Percentiles rank a stretch among this genome's conserved stretches.
Conservation (phyloP, 2,888 invertebrate genomes). For the Ceramica pisi region DNA sequence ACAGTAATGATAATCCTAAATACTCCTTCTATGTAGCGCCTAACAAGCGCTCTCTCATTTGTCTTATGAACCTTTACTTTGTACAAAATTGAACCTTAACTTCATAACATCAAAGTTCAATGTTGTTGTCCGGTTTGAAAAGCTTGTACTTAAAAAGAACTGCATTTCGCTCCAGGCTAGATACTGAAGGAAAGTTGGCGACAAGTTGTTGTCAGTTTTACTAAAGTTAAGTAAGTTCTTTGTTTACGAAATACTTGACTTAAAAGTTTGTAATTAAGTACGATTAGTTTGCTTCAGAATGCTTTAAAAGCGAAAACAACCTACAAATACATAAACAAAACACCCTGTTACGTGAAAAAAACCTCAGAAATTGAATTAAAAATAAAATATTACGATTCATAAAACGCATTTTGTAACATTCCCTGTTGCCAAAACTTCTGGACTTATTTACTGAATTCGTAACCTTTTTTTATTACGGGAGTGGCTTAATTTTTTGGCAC, state of each 20-base stretch:
- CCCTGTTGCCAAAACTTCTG: slow-evolving; percentile 47
- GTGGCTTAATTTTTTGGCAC: slow-evolving; percentile 57
- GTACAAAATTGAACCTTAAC: not conserved
- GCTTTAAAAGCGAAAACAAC: not conserved
- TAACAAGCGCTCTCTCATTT: slow-evolving; percentile 52
- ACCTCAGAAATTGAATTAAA: slow-evolving; percentile 11
- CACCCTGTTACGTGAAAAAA: not conserved
- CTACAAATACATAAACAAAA: not conserved
- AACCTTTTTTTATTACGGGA: slow-evolving; percentile 31
- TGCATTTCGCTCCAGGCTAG: slow-evolving; percentile 4
- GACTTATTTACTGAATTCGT: slow-evolving; percentile 44
- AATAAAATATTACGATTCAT: slow-evolving; percentile 21
- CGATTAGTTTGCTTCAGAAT: not conserved
- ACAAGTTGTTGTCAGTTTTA: slow-evolving; percentile 19
- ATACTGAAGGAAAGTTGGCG: slow-evolving; percentile 21
- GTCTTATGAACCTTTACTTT: slow-evolving; percentile 20
- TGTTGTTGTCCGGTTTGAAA: not conserved
- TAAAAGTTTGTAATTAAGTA: slow-evolving; percentile 7
- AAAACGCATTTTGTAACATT: slow-evolving; percentile 22
- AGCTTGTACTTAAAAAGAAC: slow-evolving; percentile 11
- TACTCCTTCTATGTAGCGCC: slow-evolving; percentile 39
- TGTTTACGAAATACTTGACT: slow-evolving; percentile 20
- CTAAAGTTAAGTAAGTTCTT: slow-evolving; percentile 24
- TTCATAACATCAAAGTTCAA: not conserved
- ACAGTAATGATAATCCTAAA: slow-evolving; percentile 58